These are phyloP conservation scores for Amaurobius ferox DNA, from an alignment of 2,888 invertebrate genomes.

Conservation along the genomic window DNA sequence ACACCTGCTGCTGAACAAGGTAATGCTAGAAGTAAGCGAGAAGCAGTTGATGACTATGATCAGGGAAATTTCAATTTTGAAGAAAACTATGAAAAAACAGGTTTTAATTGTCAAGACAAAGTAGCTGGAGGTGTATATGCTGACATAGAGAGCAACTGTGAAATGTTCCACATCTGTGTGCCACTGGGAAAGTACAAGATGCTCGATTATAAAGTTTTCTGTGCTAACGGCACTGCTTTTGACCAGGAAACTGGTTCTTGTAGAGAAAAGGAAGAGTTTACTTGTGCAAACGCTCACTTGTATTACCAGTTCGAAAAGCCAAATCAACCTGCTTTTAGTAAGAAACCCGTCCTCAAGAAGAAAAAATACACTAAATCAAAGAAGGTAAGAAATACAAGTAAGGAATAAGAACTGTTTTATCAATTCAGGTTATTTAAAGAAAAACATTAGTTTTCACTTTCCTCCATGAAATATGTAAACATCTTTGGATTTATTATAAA, in stretches of 20 bases:
- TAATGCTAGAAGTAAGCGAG: constrained; percentile 18
- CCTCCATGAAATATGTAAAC: constrained; percentile 8
- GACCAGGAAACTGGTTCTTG: constrained; percentile 72
- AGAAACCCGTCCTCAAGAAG: constrained; percentile 55
- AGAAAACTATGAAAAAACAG: not conserved
- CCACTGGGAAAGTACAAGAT: constrained; percentile 72
- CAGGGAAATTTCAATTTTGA: not conserved
- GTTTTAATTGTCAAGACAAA: constrained; percentile 73
- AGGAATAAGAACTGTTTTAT: constrained; percentile 39
- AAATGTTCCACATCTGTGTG: constrained; percentile 73
- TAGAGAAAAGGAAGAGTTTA: constrained; percentile 47
- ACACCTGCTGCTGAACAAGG: constrained; percentile 20
- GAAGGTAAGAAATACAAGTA: constrained; percentile 23
- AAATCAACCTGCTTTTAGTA: constrained; percentile 37
- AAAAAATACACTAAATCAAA: constrained; percentile 36
- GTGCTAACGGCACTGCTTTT: constrained; percentile 72
- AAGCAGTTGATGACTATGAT: not conserved
- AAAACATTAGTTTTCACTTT: constrained; percentile 23
- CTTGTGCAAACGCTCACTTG: constrained; percentile 58
- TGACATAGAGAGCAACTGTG: constrained; percentile 71
- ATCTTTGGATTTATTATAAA: constrained; percentile 16
- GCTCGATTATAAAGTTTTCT: constrained; percentile 72
- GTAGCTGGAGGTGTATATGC: constrained; percentile 73
- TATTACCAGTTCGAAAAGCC: constrained; percentile 64
- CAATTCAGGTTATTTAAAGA: constrained; percentile 41